These are phyloP conservation scores for Remorina albescens DNA, from an alignment of 2,797 vertebrate species.

Conservation along the genomic window DNA sequence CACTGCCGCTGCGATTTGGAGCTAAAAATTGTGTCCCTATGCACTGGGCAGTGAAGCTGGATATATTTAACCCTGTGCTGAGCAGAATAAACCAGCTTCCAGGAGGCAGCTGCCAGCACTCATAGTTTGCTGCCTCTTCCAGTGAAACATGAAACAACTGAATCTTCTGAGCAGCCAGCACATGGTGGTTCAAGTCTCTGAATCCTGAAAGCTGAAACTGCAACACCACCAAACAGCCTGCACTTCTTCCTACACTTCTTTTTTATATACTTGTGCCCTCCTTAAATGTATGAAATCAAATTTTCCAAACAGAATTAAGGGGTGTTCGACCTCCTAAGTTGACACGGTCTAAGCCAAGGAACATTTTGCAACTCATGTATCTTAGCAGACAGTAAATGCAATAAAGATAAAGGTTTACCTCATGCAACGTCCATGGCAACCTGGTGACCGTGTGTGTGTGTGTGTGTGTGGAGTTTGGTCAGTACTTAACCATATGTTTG, in stretches of 20 bases:
- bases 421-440: not conserved
- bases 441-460: not conserved
- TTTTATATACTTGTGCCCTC: not conserved
- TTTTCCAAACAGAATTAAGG: not conserved
- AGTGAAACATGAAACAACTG: conserved; percentile 52
- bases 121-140: conserved; percentile 40
- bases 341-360: not conserved
- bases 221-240: not conserved
- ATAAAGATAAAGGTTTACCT: not conserved
- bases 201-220: conserved; percentile 8
- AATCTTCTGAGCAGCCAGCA: conserved; percentile 18
- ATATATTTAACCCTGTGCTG: conserved; percentile 63
- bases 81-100: conserved; percentile 46
- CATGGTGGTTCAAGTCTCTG: conserved; percentile 14
- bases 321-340: not conserved
- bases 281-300: not conserved
- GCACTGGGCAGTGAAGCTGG: conserved; percentile 38
- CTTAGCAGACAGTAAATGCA: not conserved
- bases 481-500: conserved; percentile 47
- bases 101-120: conserved; percentile 50
- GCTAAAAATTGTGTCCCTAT: conserved; percentile 52
- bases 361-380: conserved; percentile 11
- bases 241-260: too few relatives aligned
- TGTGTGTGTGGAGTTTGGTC: conserved; percentile 36
- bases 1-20: conserved; percentile 14